Evolutionary conservation across 2,113 vertebrate species (phyloP), one percentile per base, ranked within the genome.

Genomic region (Campylomormyrus tamandua): DNA sequence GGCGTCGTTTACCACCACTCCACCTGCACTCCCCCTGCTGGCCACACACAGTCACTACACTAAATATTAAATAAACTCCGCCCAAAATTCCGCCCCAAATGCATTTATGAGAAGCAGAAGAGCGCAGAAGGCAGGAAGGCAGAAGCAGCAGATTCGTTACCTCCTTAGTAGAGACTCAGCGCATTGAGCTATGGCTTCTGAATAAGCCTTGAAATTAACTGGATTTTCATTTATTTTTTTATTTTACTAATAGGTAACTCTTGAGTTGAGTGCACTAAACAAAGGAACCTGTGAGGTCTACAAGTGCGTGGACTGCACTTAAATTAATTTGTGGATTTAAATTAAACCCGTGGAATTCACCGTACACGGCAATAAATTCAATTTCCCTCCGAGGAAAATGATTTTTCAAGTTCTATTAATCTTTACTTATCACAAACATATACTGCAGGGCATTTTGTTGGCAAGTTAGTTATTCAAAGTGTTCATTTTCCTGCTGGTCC

Each of bases 241-340:
- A 62, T 53, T 24, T n/a, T 5, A 10, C 46, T 87, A 31, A 49
- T 39, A 45, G 24, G 21, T 42, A 56, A 39, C 52, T 17, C 52
- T 66, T 49, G 83, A 58, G 39, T 19, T 62, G 31, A 62, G 35
- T 88, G 52, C 39, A 31, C 39, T 88, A 58, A 62, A 89, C 48
- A 45, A 31, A 89, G 58, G 56, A 31, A 45, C 13, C 39, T 48
- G 7, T 87, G 17, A 35, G 66, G 48, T 50, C 46, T 42, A 77
- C 31, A 48, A 89, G 45, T 77, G 66, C 50, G 48, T 35, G 66
- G 48, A 89, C 70, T 89, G 62, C 45, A 49, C 62, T 89, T 89
- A 89, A 52, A 88, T 88, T 21, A 88, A 89, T 77, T 89, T 49
- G 48, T 89, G 46, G 88, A 24, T 77, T 87, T 89, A 42, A 89